A percentile compares a stretch with the other conserved stretches of the same genome.
Evolutionary conservation across 1,140 invertebrate genomes (phyloP).

Genomic region (Berghia stephanieae): DNA sequence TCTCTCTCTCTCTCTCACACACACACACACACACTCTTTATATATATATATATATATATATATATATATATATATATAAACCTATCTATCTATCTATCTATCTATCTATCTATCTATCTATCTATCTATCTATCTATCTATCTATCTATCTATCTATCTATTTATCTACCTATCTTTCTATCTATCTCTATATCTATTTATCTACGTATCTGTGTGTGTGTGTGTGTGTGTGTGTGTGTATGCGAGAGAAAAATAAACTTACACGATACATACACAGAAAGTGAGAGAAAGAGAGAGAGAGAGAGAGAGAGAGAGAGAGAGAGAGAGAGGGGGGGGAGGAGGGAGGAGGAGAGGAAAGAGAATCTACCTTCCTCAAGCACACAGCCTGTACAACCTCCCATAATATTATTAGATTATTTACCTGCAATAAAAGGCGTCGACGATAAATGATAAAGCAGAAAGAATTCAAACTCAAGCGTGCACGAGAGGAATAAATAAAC

Average conservation of each 20-base stretch:
- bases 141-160: no score
- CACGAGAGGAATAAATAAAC: no score
- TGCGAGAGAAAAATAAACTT: background rate
- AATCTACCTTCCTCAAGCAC: background rate
- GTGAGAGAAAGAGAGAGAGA: background rate
- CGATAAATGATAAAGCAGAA: no score
- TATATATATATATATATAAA: background rate
- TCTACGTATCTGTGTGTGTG: constrained; percentile 16
- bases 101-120: constrained; percentile 7
- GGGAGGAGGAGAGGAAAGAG: background rate
- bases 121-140: background rate
- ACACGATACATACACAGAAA: background rate
- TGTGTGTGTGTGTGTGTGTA: constrained; percentile 14
- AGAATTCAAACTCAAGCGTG: no score
- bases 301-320: background rate
- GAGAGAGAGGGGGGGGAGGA: background rate
- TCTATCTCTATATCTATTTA: no score
- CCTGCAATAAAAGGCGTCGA: no score
- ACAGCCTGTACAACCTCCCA: background rate
- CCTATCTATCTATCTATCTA: background rate
- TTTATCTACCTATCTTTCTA: no score
- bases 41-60: no score
- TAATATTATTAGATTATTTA: background rate
- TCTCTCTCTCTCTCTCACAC: no score
- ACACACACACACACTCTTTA: no score